Conservation (phyloP, 2,888 invertebrate species). For the Spilosoma lubricipeda region DNA sequence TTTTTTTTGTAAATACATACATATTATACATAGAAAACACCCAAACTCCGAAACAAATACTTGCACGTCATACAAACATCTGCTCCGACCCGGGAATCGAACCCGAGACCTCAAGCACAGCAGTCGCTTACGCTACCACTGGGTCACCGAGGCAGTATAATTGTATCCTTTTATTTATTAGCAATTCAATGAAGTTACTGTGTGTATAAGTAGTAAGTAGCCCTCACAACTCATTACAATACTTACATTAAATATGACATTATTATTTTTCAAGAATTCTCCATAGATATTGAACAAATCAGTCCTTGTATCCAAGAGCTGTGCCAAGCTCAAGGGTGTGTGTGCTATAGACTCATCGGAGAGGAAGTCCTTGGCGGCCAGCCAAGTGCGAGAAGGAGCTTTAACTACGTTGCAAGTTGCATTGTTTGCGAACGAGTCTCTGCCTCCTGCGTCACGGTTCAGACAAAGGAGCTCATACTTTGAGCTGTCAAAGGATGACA, state of each 20-base stretch:
- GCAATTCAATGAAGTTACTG: background rate
- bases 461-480: constrained; percentile 89
- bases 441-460: constrained; percentile 81
- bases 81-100: too few species aligned
- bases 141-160: too few species aligned
- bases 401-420: constrained; percentile 87
- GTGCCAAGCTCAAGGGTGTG: constrained; percentile 86
- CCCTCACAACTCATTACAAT: background rate
- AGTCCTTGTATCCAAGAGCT: constrained; percentile 83
- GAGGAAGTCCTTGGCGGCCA: constrained; percentile 80
- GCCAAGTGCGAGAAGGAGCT: constrained; percentile 86
- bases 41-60: too few species aligned
- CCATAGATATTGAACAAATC: constrained; percentile 90
- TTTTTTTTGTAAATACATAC: too few species aligned
- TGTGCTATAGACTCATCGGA: constrained; percentile 88
- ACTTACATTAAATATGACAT: constrained; percentile 81
- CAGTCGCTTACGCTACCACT: too few species aligned
- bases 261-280: constrained; percentile 81
- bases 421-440: constrained; percentile 83
- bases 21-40: too few species aligned
- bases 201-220: background rate
- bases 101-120: too few species aligned
- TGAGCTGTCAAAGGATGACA: constrained; percentile 79
- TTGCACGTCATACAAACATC: too few species aligned
- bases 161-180: background rate